Evolutionary conservation across 2,888 invertebrate genomes (phyloP), one percentile per base, ranked within the genome.

Genomic region (Odontothrips loti): DNA sequence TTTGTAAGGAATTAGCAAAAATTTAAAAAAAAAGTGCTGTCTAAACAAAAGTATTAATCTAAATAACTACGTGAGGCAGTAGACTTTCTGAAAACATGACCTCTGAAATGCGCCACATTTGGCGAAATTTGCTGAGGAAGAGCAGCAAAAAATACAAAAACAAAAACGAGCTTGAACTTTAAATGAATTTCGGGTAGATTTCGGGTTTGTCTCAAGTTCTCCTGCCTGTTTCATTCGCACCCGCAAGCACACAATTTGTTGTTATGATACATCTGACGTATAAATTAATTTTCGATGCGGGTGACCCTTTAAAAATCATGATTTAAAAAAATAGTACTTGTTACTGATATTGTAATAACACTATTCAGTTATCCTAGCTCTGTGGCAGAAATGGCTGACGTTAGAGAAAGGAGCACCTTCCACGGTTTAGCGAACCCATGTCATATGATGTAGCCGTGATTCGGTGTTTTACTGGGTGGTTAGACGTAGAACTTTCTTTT

Each of bases 1-100:
- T 96, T 91, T 83, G 81, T 80, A 80, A 79, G 63, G 58, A n/a
- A 27, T 63, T 23, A 58, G 34, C 34, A 2, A 43, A 43, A 43
- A 43, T 43, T 2, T 4, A 6, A 43, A 6, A 2, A 43, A 6
- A 43, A 4, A 43, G 3, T 43, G n/a, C 34, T 43, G 34, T 43
- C 34, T 43, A 4, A 43, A 43, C 2, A 4, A 43, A 43, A 43
- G 2, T 43, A 43, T 4, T 43, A 43, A 43, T 4, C 34, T 43
- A 43, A 43, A 43, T 43, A 43, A 43, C n/a, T n/a, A n/a, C 34
- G 34, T 43, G 23, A 75, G 68, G 68, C 68, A 27, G 68, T 23
- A 68, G 11, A 75, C 27, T 12, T 8, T 75, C 15, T 20, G 6
- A 58, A 17, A 15, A 58, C 58, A 20, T 0, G 15, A 58, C 58